Conservation (phyloP, 2,888 invertebrate species). For the Nowickia ferox region DNA sequence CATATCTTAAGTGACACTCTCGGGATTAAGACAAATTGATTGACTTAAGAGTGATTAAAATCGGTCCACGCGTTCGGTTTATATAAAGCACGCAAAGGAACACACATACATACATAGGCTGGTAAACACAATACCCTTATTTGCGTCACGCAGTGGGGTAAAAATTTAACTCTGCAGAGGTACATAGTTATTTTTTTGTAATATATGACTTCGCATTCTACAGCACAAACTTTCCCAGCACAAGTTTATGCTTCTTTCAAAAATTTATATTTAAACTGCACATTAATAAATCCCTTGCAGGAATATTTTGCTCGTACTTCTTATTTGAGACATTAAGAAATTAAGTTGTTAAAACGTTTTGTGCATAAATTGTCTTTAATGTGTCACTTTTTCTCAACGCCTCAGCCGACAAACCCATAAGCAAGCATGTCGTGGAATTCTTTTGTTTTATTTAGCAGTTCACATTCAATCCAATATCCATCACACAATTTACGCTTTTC, state of each 20-base stretch:
- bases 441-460: conserved; percentile 42
- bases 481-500: conserved; percentile 57
- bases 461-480: conserved; percentile 51
- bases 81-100: too few relatives aligned
- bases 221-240: not conserved
- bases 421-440: not conserved
- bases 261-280: not conserved
- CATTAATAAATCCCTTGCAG: not conserved
- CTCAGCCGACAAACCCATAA: conserved; percentile 12
- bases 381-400: conserved; percentile 58
- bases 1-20: too few relatives aligned
- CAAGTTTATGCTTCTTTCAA: not conserved
- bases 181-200: not conserved
- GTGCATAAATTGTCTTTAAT: conserved; percentile 61
- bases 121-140: too few relatives aligned
- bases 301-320: conserved; percentile 8
- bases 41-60: too few relatives aligned
- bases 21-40: too few relatives aligned
- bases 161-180: not conserved
- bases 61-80: too few relatives aligned
- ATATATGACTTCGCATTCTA: not conserved
- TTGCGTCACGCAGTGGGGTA: too few relatives aligned
- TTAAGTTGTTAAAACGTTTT: conserved; percentile 64
- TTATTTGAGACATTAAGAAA: conserved; percentile 43
- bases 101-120: too few relatives aligned